Percentiles rank a stretch among this genome's conserved stretches.
Evolutionary conservation across 2,797 vertebrate species (phyloP).

Genomic region (Phoeniculus purpureus): DNA sequence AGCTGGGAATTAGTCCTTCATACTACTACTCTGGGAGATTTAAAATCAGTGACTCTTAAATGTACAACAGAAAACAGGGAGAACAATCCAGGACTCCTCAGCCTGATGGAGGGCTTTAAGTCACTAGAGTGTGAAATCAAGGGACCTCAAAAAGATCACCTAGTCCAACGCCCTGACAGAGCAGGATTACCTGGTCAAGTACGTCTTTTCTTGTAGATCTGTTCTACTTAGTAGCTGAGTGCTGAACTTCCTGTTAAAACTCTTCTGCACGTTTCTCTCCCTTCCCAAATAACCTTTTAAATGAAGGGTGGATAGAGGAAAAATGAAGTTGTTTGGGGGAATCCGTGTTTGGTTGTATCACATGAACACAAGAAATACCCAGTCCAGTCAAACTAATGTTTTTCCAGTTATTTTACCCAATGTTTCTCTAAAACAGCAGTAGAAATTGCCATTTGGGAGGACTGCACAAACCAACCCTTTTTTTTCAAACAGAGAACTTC

Average conservation of each 20-base stretch:
- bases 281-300: neutral
- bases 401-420: neutral
- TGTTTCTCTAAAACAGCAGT: neutral
- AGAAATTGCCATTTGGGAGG: neutral
- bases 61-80: neutral
- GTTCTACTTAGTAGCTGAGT: neutral
- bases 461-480: rapidly evolving
- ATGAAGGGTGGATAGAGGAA: neutral
- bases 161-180: too few relatives aligned
- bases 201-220: neutral
- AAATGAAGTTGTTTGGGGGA: neutral
- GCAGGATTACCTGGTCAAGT: neutral
- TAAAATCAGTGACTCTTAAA: neutral
- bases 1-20: neutral
- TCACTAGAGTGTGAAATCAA: neutral
- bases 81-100: neutral
- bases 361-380: neutral
- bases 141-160: neutral
- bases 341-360: neutral
- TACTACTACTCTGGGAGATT: neutral
- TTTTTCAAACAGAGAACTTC: neutral
- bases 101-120: neutral
- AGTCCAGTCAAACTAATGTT: neutral
- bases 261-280: neutral
- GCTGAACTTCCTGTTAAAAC: neutral